Evolutionary conservation across 2,113 vertebrate genomes (phyloP), one percentile per base, ranked within the genome.

Genomic region (Ailuropoda melanoleuca): DNA sequence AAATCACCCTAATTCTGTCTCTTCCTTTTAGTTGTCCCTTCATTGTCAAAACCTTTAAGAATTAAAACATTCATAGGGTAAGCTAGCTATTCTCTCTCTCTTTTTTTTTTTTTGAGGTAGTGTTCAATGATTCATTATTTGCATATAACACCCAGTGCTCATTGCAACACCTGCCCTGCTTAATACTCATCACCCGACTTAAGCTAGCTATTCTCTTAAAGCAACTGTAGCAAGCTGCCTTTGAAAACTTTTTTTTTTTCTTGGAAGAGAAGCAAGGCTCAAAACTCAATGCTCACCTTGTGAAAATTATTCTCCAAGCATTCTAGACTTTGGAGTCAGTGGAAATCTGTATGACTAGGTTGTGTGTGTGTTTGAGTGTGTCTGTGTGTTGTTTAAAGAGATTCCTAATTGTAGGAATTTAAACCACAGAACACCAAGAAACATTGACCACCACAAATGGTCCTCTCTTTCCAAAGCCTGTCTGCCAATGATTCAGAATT

Each of bases 361-460:
- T 83, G 21, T 58, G 14, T 53, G 9, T 37, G 17, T 78, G 43
- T 85, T 34, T n/a, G 48, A 64, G 62, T 78, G 26, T 56, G 4
- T 55, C 29, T 81, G 77, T 24, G 15, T 55, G 21, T 56, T 66
- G 34, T 46, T 96, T 97, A 72, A 68, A 83, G 60, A 60, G 43
- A 96, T 60, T 93, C 48, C 3, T 48, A 66, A 55, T 70, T 97
- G 68, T 88, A 92, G 78, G 83, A 88, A 43, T 90, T 77, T 75
- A 62, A 43, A 21, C 58, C 74, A 74, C n/a, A 50, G 48, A 70
- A 85, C 43, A 86, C 43, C 14, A 83, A 75, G 46, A 85, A 93
- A 13, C 48, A 64, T 29, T 29, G 64, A 10, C 60, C 29, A 23
- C 11, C 4, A 81, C 68, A 77, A 62, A 17, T 56, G 8, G 29